Base-by-base conservation (phyloP, 2,888 invertebrate genomes). In the Dione vanillae region DNA sequence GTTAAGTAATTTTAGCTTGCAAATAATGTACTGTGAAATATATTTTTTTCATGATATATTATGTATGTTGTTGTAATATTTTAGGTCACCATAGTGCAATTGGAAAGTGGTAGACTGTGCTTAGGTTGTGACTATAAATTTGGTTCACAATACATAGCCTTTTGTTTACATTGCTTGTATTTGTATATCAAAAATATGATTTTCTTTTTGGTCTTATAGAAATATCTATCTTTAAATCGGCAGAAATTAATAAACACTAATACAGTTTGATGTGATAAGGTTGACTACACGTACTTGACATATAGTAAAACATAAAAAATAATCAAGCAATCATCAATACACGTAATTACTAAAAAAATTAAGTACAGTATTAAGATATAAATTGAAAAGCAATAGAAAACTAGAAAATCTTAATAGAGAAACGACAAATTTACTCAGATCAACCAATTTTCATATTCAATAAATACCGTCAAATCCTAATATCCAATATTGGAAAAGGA, bases 401-500 rank as follows among this genome's bases (percentile, higher is more conserved):
- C 47, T 59, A 67, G 35, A 40, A 58, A 67, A 59, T 19, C 11
- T 12, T 58, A 40, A 16, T 58, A 12, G 19, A 20, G 47, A 47
- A 67, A 49, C 47, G 47, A 67, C 47, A 35, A 65, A 16, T 52
- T 41, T n/a, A 61, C 27, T 45, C 65, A 65, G 52, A 52, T 47
- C 58, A 49, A 20, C 58, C 70, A 70, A 56, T 65, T 51, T 35
- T 52, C 67, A 61, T 51, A 72, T 69, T 43, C 58, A 72, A 72
- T 67, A 69, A 74, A 70, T 62, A 67, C 62, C 67, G 49, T 27
- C 56, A 75, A 78, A 72, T 74, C 74, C 74, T 73, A 78, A 78
- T 76, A 82, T 77, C 78, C 80, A 79, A 84, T 86, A 88, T 83
- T 80, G 83, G 78, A 82, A 82, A 83, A 81, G 78, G 81, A 75